Base-by-base conservation (phyloP, 2,113 vertebrate species). In the Notechis scutatus region DNA sequence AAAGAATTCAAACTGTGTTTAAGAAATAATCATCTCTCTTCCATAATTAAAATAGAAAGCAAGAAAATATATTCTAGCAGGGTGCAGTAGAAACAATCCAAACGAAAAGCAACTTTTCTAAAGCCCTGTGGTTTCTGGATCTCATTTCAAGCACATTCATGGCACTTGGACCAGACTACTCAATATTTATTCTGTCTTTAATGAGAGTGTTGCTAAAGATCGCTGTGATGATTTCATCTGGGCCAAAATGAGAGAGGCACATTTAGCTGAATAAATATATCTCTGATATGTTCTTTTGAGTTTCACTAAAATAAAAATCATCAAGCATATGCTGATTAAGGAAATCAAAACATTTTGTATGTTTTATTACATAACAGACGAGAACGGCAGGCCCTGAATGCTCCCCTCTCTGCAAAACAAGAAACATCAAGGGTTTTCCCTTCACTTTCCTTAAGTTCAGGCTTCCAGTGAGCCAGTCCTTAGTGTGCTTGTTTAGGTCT, bases 81-180 rank as follows among this genome's bases (percentile, higher is more conserved):
- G 21, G 69, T 52, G 55, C 21, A 39, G 45, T 26, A 89, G 29
- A 90, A 90, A 54, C 86, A 34, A 50, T 47, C 42, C 29, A 90
- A 47, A 81, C 23, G 34, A 81, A 89, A 24, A 81, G 45, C 52
- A 56, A 45, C 45, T 54, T 55, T 81, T 47, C 61, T 89, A 23
- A 89, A 81, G 21, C 90, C 69, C 47, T 92, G 55, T 93, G 92
- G 92, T 90, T 92, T 55, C 42, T 89, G 92, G 88, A 47, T 74
- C 87, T 89, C 4, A 9, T 85, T 93, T 90, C 88, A 93, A 15
- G 55, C 42, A 86, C 55, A 85, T 64, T 90, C 88, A 86, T 86
- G 55, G 55, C 23, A 86, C 81, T 86, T 90, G 55, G 61, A 90
- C 26, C 55, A 52, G n/a, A 45, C 47, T 90, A 47, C n/a, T 85